Evolutionary conservation across 2,113 vertebrate genomes (phyloP).

Genomic region (Atrichornis clamosus): DNA sequence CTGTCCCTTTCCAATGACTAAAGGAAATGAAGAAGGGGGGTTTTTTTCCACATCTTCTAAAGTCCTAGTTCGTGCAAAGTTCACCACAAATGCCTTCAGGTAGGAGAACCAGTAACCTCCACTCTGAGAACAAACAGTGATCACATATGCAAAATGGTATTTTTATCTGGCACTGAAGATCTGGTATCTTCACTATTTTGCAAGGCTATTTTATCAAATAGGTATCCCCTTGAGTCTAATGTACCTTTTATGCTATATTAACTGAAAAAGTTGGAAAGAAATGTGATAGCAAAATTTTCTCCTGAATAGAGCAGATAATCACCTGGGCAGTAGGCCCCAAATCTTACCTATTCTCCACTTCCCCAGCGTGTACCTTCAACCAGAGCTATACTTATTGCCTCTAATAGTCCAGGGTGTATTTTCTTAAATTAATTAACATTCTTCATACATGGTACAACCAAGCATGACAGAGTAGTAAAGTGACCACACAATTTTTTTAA

Average conservation of each 20-base stretch:
- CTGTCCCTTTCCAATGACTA: background rate
- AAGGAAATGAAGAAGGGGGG: background rate
- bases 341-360: background rate
- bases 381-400: background rate
- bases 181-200: background rate
- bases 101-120: background rate
- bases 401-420: background rate
- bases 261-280: background rate
- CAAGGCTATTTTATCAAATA: background rate
- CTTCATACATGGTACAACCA: background rate
- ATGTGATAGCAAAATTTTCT: rapidly evolving
- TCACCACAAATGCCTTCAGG: background rate
- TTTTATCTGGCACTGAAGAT: background rate
- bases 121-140: background rate
- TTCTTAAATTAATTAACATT: background rate
- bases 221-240: background rate
- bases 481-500: background rate
- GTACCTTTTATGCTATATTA: background rate
- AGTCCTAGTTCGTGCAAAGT: background rate
- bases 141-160: background rate
- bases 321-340: background rate
- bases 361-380: background rate
- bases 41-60: background rate
- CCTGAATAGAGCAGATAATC: background rate
- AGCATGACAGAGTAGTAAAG: background rate